Conservation (phyloP, 2,113 vertebrate species). For the Australoheros scitulus region DNA sequence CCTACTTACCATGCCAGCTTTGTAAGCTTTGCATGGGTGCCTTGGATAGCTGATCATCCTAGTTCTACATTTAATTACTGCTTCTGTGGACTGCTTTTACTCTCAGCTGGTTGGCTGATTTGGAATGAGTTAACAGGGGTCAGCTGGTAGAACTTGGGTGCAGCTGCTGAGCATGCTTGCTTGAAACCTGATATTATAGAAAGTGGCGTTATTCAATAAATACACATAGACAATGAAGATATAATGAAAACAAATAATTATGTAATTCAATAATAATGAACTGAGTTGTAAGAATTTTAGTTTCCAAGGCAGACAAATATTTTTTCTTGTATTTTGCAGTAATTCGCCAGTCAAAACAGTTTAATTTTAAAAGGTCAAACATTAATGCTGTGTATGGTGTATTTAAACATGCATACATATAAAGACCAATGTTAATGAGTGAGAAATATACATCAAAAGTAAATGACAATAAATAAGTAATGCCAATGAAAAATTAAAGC, state of each 20-base stretch:
- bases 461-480: not conserved
- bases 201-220: not conserved
- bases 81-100: not conserved
- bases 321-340: not conserved
- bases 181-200: not conserved
- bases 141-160: not conserved
- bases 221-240: not conserved
- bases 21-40: not conserved
- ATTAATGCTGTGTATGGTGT: not conserved
- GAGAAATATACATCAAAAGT: fast-evolving
- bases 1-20: not conserved
- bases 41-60: not conserved
- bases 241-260: not conserved
- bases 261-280: too few relatives aligned
- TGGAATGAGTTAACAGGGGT: not conserved
- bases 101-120: not conserved
- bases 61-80: not conserved
- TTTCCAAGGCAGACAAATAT: too few relatives aligned
- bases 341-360: not conserved
- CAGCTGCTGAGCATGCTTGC: not conserved
- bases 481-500: not conserved
- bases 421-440: not conserved
- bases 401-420: not conserved
- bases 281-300: not conserved
- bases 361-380: not conserved